Conservation (phyloP, 2,113 vertebrate genomes). For the Natator depressus region DNA sequence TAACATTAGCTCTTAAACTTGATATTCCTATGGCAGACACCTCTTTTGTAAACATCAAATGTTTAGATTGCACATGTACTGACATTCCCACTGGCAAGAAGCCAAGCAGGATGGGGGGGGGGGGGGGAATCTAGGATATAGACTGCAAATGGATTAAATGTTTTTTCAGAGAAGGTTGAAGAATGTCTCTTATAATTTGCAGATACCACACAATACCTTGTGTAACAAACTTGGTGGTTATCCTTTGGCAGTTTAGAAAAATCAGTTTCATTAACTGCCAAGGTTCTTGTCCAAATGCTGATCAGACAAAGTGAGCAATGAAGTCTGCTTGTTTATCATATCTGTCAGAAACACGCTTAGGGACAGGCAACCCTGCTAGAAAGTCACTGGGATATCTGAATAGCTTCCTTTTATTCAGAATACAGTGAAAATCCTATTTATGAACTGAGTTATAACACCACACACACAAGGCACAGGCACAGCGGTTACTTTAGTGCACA, state of each 20-base stretch:
- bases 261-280: slow-evolving; percentile 18
- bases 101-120: slow-evolving; percentile 64
- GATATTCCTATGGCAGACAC: neutral
- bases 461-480: neutral
- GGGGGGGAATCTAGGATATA: slow-evolving; percentile 54
- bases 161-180: slow-evolving; percentile 62
- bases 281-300: slow-evolving; percentile 25
- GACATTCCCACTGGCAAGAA: slow-evolving; percentile 43
- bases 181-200: slow-evolving; percentile 60
- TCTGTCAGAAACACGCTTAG: slow-evolving; percentile 34
- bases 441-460: neutral
- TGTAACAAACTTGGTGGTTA: slow-evolving; percentile 44
- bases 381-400: neutral
- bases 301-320: neutral
- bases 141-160: slow-evolving; percentile 48
- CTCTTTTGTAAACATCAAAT: slow-evolving; percentile 28
- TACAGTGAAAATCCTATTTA: neutral
- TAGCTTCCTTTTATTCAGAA: slow-evolving; percentile 5
- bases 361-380: neutral
- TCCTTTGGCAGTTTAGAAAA: slow-evolving; percentile 42
- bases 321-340: neutral
- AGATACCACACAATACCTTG: slow-evolving; percentile 55
- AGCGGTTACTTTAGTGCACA: neutral
- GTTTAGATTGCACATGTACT: slow-evolving; percentile 9
- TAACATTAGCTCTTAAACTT: neutral